These are phyloP conservation scores for Oreochromis grahami DNA, from an alignment of 2,797 vertebrate species.

Conservation along the genomic window DNA sequence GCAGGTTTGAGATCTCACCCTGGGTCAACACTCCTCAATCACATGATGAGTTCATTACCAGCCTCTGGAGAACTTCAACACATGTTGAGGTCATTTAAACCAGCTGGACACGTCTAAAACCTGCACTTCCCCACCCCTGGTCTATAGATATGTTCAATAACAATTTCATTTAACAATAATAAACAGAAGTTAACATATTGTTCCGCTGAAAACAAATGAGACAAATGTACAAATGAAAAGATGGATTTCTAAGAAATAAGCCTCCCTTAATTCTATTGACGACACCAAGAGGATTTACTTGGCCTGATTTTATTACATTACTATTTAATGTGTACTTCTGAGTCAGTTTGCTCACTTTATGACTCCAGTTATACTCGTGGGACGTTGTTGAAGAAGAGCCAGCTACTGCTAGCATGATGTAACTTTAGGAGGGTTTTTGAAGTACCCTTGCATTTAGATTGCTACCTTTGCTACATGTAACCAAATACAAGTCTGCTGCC, in stretches of 20 bases:
- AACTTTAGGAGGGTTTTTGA: not conserved
- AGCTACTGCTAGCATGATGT: not conserved
- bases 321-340: rapidly evolving
- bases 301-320: not conserved
- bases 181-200: not conserved
- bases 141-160: not conserved
- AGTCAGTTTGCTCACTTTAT: rapidly evolving
- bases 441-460: not conserved
- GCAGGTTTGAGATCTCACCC: not conserved
- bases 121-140: not conserved
- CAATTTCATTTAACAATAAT: not conserved
- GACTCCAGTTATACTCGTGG: not conserved
- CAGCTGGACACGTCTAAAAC: not conserved
- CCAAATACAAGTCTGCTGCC: not conserved
- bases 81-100: not conserved
- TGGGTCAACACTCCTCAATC: not conserved
- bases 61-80: not conserved
- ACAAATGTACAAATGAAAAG: not conserved
- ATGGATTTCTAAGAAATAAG: not conserved
- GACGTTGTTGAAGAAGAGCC: not conserved
- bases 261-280: not conserved
- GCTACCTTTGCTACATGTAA: not conserved
- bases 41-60: not conserved
- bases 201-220: not conserved
- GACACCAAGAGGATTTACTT: not conserved